Evolutionary conservation across 2,797 vertebrate genomes (phyloP), one percentile per base, ranked within the genome.

Genomic region (Helarctos malayanus): DNA sequence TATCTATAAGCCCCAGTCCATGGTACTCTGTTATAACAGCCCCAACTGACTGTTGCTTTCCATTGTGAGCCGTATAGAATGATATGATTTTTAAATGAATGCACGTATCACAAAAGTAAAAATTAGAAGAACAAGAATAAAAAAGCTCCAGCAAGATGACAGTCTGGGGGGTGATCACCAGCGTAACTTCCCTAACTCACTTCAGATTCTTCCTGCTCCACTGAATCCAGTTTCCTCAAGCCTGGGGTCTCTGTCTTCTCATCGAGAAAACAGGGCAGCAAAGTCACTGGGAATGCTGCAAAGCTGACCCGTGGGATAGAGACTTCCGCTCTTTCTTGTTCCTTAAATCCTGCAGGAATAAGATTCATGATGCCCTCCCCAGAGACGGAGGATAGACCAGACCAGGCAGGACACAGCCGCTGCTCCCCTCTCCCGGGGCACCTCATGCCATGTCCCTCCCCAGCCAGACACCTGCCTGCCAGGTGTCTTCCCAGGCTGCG

Each of bases 391-490:
- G 25, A 19, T 38, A 47, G 21, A 4, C 38, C 35, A 5, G 19
- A 19, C 49, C 32, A 1, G 69, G 41, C n/a, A 14, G 54, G 71
- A n/a, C 1, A 0, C 16, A 3, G 79, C 32, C 71, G 45, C 80
- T 57, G 3, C 0, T 27, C 38, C 16, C 10, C 2, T 52, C 52
- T 23, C 54, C 15, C 4, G 0, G 11, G 2, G 5, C 1, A 4
- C 38, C 61, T 56, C 29, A 12, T 0, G 7, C 41, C 38, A 21
- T 2, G 27, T 3, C 27, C 27, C 27, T 21, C 63, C 75, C 56
- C 57, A n/a, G 63, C 38, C 94, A 10, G 16, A 29, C 19, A 4
- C 19, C n/a, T 0, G 49, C 25, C 52, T 7, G 25, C 52, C 61
- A 38, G 7, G 3, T 23, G 18, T 65, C 3, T 15, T 21, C 10